A percentile compares a stretch with the other conserved stretches of the same genome.
These are phyloP conservation scores for Gibbula magus DNA, from an alignment of 2,888 invertebrate genomes.

Conservation along the genomic window DNA sequence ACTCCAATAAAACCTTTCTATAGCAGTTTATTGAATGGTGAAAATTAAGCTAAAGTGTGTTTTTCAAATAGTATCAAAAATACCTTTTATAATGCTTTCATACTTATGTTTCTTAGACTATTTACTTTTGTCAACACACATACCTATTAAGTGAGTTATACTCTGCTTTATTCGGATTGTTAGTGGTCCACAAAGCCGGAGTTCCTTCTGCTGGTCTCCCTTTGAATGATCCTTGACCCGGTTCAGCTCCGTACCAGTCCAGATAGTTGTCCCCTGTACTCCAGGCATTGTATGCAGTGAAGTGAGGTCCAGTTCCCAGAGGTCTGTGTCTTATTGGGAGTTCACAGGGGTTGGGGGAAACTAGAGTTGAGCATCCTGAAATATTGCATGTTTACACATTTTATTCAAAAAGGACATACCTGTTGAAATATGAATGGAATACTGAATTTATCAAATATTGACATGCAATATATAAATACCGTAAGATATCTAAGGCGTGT, in stretches of 20 bases:
- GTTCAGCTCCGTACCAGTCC: constrained; percentile 69
- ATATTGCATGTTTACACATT: no score
- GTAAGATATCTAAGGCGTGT: no score
- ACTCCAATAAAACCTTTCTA: no score
- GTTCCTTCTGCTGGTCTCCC: constrained; percentile 59
- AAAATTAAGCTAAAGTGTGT: no score
- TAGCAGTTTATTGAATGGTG: no score
- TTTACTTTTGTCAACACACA: constrained; percentile 7
- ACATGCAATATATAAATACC: no score
- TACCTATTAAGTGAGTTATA: constrained; percentile 60
- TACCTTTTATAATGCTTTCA: no score
- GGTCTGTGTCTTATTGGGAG: constrained; percentile 58
- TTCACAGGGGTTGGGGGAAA: constrained; percentile 53
- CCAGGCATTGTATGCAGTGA: constrained; percentile 64
- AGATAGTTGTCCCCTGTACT: constrained; percentile 59
- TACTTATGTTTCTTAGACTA: no score
- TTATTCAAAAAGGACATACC: no score
- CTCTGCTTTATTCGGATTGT: constrained; percentile 51
- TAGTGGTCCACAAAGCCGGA: constrained; percentile 71
- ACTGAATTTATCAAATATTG: no score
- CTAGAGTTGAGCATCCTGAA: constrained; percentile 52
- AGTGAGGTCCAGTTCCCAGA: constrained; percentile 52
- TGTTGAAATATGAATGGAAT: no score
- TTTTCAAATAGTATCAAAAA: no score
- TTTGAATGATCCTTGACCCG: constrained; percentile 60